Evolutionary conservation across 2,113 vertebrate species (phyloP), one percentile per base, ranked within the genome.

Genomic region (Macquaria ambigua): DNA sequence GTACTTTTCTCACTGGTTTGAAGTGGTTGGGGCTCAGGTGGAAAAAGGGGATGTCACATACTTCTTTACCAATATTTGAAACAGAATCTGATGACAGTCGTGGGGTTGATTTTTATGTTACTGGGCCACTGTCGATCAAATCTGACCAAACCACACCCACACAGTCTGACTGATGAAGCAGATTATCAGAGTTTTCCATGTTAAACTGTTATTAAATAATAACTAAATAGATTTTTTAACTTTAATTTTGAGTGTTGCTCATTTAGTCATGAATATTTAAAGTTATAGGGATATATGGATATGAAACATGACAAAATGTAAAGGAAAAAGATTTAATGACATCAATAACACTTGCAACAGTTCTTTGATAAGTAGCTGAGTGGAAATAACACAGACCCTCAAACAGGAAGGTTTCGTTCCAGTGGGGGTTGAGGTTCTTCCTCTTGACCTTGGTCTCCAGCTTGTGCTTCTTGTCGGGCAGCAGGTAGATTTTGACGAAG

Each of bases 391-490:
- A 90, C 89, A 93, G 82, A 98, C 98, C 98, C 95, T 99, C 98
- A 0, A 99, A 99, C 67, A 99, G 97, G 94, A 99, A 99, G 69
- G 98, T 99, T 96, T 99, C 98, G 0, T 99, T 99, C 98, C 98
- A 99, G 93, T 99, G 97, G 0, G 98, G 98, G 87, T 99, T 99
- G 83, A 99, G 96, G 95, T 99, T 99, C 96, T 99, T 99, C 91
- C 98, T 95, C 95, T 99, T 99, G 93, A 99, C 96, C 96, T 99
- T 99, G 93, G 98, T 99, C 95, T 99, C 98, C 93, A 99, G 94
- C 94, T 98, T 99, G 97, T 99, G 97, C 96, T 99, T 99, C 95
- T 99, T 99, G 95, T 99, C 98, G 0, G 98, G 98, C 79, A 99
- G 96, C 93, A 99, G 96, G 94, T 99, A 99, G 95, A 99, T 98